These are phyloP conservation scores for Ellobius talpinus DNA, from an alignment of 2,113 vertebrate genomes.

Conservation along the genomic window DNA sequence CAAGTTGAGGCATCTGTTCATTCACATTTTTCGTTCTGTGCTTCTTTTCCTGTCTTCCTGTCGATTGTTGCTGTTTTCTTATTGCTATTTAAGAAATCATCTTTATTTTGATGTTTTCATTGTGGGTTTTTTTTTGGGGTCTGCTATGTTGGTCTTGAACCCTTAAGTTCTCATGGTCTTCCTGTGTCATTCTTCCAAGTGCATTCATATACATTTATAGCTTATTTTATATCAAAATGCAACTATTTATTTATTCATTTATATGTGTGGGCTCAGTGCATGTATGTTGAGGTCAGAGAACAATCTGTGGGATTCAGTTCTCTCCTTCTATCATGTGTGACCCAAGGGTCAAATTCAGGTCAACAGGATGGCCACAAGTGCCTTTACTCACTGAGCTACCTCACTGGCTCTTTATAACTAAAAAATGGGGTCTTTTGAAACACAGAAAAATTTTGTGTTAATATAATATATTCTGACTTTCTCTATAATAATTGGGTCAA, in stretches of 20 bases:
- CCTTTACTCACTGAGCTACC: background rate
- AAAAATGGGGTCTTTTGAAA: background rate
- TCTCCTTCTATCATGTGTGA: background rate
- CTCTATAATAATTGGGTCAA: background rate
- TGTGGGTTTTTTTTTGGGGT: background rate
- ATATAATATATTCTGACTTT: background rate
- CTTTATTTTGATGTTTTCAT: background rate
- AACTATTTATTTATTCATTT: background rate
- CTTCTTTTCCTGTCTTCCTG: background rate
- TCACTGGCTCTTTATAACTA: background rate
- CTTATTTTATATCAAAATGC: background rate
- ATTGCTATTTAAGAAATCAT: slow-evolving; percentile 29
- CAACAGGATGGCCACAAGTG: background rate
- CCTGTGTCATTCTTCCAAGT: background rate
- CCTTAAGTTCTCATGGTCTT: background rate
- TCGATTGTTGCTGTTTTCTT: background rate
- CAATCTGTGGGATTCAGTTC: background rate
- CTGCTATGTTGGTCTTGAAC: background rate
- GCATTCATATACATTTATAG: no score
- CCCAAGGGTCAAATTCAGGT: background rate
- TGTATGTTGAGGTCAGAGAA: background rate
- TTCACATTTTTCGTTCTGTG: background rate
- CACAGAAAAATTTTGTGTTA: background rate
- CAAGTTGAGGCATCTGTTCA: background rate
- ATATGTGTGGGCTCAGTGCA: background rate